Percentiles rank a stretch among this genome's conserved stretches.
These are phyloP conservation scores for Phrynocephalus versicolor DNA, from an alignment of 2,113 vertebrate genomes.

Conservation along the genomic window DNA sequence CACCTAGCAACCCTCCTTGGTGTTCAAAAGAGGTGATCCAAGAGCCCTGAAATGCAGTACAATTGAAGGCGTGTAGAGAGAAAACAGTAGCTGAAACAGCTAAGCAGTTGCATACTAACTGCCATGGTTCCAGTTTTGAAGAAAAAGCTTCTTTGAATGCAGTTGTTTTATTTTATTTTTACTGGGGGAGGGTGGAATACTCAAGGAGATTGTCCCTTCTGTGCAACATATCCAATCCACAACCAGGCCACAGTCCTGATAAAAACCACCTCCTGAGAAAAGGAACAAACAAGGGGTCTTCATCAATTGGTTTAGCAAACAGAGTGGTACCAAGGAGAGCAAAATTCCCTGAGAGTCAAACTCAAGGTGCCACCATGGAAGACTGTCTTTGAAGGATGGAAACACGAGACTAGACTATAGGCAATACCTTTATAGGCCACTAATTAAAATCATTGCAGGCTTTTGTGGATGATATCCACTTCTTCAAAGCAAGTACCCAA, in stretches of 20 bases:
- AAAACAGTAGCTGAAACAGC: neutral
- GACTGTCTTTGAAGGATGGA: no score
- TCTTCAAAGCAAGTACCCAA: no score
- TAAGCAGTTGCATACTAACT: neutral
- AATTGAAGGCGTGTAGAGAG: neutral
- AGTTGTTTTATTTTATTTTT: neutral
- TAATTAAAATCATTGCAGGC: no score
- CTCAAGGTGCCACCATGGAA: no score
- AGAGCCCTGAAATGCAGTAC: slow-evolving; percentile 12
- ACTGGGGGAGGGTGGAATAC: no score
- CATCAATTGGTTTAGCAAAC: neutral
- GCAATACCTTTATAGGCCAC: no score
- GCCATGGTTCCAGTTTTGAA: neutral
- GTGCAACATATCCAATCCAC: neutral
- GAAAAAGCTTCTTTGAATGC: neutral
- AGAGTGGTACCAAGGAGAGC: neutral
- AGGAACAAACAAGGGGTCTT: neutral
- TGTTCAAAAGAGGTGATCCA: slow-evolving; percentile 1
- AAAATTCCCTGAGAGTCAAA: neutral
- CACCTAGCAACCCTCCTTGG: slow-evolving; percentile 29
- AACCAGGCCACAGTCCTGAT: neutral
- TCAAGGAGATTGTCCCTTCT: neutral
- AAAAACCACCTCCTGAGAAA: neutral
- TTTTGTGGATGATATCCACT: no score
- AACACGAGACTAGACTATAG: no score